A percentile compares a stretch with the other conserved stretches of the same genome.
These are phyloP conservation scores for Atrina japonica DNA, from an alignment of 2,888 invertebrate species.

Conservation along the genomic window DNA sequence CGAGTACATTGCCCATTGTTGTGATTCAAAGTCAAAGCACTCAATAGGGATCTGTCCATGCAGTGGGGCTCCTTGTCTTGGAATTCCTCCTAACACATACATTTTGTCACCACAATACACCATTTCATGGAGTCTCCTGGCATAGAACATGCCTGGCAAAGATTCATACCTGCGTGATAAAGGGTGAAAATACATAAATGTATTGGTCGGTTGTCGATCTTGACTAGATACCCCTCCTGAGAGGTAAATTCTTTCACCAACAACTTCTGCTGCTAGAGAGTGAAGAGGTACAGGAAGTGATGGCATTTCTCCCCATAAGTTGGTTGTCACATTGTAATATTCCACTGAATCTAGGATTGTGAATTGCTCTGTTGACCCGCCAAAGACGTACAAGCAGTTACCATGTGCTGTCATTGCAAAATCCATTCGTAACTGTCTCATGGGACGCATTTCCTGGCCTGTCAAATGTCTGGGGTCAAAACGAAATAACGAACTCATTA, in stretches of 20 bases:
- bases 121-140: constrained; percentile 79
- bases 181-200: constrained; percentile 72
- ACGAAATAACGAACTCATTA: constrained; percentile 77
- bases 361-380: constrained; percentile 77
- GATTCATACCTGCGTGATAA: constrained; percentile 69
- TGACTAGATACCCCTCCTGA: constrained; percentile 76
- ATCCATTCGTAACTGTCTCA: constrained; percentile 75
- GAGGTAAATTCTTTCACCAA: constrained; percentile 74
- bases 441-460: constrained; percentile 76
- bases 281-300: constrained; percentile 76
- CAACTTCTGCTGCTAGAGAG: constrained; percentile 73
- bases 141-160: constrained; percentile 76
- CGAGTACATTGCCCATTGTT: constrained; percentile 79
- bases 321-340: constrained; percentile 74
- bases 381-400: constrained; percentile 74
- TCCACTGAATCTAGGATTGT: constrained; percentile 77
- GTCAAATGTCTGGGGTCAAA: constrained; percentile 78
- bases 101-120: constrained; percentile 67
- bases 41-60: constrained; percentile 79
- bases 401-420: constrained; percentile 74
- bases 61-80: constrained; percentile 74
- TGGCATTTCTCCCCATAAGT: constrained; percentile 76
- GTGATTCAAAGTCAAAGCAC: constrained; percentile 69
- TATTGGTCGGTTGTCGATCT: constrained; percentile 73
- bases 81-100: constrained; percentile 78